phyloP scores from a whole-genome alignment of 2,113 vertebrate genomes.

The Oreocharis arfaki region DNA sequence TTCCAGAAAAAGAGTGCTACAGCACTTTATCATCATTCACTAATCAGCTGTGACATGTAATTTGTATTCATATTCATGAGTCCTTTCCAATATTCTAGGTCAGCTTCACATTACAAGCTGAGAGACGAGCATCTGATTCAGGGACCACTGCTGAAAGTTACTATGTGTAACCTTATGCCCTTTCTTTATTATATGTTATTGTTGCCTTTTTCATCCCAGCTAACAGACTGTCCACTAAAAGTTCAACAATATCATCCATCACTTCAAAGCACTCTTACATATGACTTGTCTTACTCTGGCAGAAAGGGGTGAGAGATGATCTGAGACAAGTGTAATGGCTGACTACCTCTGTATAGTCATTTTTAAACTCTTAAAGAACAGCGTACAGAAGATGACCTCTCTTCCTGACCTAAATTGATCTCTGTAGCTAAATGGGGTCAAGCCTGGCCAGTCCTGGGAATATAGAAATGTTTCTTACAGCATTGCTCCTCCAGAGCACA shows the following conservation, averaged over 20 bases:
- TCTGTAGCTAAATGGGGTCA: slow-evolving; percentile 14
- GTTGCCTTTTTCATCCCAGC: not conserved
- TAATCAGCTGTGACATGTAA: slow-evolving; percentile 7
- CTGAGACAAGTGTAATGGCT: not conserved
- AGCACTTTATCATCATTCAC: slow-evolving; percentile 4
- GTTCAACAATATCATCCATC: slow-evolving; percentile 11
- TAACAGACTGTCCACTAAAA: slow-evolving; percentile 6
- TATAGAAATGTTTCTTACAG: not conserved
- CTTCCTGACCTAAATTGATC: slow-evolving; percentile 27
- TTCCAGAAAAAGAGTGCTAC: not conserved
- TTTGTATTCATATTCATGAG: slow-evolving; percentile 28
- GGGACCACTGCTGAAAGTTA: not conserved
- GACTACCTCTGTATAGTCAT: not conserved
- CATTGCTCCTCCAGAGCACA: not conserved
- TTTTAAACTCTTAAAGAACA: not conserved
- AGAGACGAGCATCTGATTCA: not conserved
- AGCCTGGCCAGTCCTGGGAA: not conserved
- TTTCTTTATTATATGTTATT: not conserved
- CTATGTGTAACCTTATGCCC: not conserved
- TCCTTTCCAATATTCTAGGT: not conserved
- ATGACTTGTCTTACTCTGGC: not conserved
- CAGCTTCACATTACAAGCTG: not conserved
- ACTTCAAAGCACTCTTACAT: slow-evolving; percentile 8
- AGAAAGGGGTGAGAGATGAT: slow-evolving; percentile 17
- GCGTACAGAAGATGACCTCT: not conserved